Evolutionary conservation across 2,797 vertebrate genomes (phyloP), one percentile per base, ranked within the genome.

Genomic region (Trachops cirrhosus): DNA sequence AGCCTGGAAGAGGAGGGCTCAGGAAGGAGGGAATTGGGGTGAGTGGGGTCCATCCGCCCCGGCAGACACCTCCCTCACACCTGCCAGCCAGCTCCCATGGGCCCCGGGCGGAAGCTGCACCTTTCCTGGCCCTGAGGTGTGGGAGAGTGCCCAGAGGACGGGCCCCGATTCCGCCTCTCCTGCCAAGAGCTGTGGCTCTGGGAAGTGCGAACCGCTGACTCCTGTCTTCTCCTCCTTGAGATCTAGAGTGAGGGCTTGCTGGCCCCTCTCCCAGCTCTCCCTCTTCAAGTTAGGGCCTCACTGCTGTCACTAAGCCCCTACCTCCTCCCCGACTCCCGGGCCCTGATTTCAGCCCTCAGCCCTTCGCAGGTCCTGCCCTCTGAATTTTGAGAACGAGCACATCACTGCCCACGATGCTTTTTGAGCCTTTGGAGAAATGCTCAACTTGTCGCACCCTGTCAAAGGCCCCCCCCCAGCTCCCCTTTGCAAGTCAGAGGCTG

Each of bases 1-100:
- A 79, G 26, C 39, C 79, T 89, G 29, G 10, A 39, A 78, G 62
- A 75, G 71, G 85, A 85, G 79, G 44, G 82, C 74, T 75, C 62
- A 54, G 62, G 22, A 83, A 78, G 71, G 71, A 89, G 54, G 50
- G 48, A 21, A 7, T 4, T 70, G 50, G 54, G 50, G 26, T 39
- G 82, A 90, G 41, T 29, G 1, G 6, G 19, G 59, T 39, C 26
- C 11, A 1, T n/a, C 67, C 8, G 5, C 50, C 34, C 52, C 19
- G 10, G 32, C 62, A 26, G 29, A 77, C 34, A 54, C 22, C 32
- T 52, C 26, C 73, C 48, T 90, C 52, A 37, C 34, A 44, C 75
- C 78, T 88, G 39, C 79, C 80, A 73, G 19, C 18, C 21, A 8
- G 54, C 32, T 18, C 22, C 46, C 39, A n/a, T 46, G 37, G 37